Percentiles rank a stretch among this genome's conserved stretches.
phyloP scores from a whole-genome alignment of 1,140 invertebrate genomes.

The Drosophila neocordata region DNA sequence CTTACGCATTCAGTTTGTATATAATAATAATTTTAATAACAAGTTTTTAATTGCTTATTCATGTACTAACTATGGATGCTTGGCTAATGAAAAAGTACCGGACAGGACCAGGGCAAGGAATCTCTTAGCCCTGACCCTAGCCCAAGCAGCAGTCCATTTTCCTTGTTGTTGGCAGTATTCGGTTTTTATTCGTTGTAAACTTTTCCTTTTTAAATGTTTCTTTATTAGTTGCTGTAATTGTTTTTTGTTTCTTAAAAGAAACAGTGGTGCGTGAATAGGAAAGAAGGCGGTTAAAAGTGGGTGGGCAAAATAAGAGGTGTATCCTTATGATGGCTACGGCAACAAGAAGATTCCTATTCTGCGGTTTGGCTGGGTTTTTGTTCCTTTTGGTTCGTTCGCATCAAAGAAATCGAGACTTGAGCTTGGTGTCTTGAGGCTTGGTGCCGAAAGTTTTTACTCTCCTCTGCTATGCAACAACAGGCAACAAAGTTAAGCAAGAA shows the following conservation, averaged over 20 bases:
- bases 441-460: slow-evolving; percentile 54
- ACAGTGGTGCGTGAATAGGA: neutral
- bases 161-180: neutral
- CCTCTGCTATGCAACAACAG: slow-evolving; percentile 51
- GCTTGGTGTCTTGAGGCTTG: slow-evolving; percentile 46
- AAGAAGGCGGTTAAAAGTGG: neutral
- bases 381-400: slow-evolving; percentile 49
- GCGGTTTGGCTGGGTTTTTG: slow-evolving; percentile 11
- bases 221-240: slow-evolving; percentile 80
- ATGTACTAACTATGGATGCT: slow-evolving; percentile 49
- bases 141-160: no score
- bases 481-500: slow-evolving; percentile 62
- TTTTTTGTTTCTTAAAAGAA: slow-evolving; percentile 54
- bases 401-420: slow-evolving; percentile 72
- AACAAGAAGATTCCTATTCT: slow-evolving; percentile 48
- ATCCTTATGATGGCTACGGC: slow-evolving; percentile 14
- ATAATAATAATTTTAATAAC: slow-evolving; percentile 77
- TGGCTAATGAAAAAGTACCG: slow-evolving; percentile 34
- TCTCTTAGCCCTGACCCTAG: neutral
- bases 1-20: slow-evolving; percentile 65
- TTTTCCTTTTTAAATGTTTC: slow-evolving; percentile 81
- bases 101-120: slow-evolving; percentile 14
- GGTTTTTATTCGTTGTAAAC: slow-evolving; percentile 53
- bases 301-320: neutral
- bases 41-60: slow-evolving; percentile 81